Conservation (phyloP, 30 jellyfish, hydroid and myxozoan species). For the Aurelia coerulea region DNA sequence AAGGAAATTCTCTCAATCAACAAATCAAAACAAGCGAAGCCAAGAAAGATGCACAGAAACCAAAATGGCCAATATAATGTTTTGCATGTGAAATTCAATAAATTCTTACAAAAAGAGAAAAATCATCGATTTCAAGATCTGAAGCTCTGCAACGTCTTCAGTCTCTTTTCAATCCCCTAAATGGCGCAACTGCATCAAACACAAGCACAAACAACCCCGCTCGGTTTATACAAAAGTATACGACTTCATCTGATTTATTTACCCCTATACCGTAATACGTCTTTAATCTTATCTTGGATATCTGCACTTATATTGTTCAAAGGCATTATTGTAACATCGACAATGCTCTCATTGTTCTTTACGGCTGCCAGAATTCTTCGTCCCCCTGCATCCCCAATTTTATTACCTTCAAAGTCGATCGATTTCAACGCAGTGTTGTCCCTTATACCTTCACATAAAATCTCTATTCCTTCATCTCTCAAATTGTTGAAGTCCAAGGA, state of each 20-base stretch:
- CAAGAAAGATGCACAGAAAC: too few relatives aligned
- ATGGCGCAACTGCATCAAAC: too few relatives aligned
- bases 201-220: too few relatives aligned
- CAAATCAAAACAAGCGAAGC: too few relatives aligned
- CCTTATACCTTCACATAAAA: conserved; percentile 70
- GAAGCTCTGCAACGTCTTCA: too few relatives aligned
- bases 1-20: too few relatives aligned
- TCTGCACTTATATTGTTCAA: conserved; percentile 45
- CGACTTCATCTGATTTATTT: neutral
- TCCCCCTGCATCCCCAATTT: conserved; percentile 74
- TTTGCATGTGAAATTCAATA: too few relatives aligned
- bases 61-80: too few relatives aligned
- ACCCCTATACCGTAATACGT: conserved; percentile 25
- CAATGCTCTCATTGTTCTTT: conserved; percentile 32
- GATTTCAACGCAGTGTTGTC: conserved; percentile 59
- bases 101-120: too few relatives aligned
- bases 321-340: conserved; percentile 75
- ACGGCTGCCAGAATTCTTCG: conserved; percentile 67
- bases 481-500: conserved; percentile 73
- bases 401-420: conserved; percentile 76
- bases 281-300: conserved; percentile 59
- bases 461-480: conserved; percentile 73
- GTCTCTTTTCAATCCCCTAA: too few relatives aligned
- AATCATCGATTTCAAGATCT: too few relatives aligned
- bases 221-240: too few relatives aligned